Evolutionary conservation across 2,113 vertebrate species (phyloP), one percentile per base, ranked within the genome.

Genomic region (Thoracochromis brauschi): DNA sequence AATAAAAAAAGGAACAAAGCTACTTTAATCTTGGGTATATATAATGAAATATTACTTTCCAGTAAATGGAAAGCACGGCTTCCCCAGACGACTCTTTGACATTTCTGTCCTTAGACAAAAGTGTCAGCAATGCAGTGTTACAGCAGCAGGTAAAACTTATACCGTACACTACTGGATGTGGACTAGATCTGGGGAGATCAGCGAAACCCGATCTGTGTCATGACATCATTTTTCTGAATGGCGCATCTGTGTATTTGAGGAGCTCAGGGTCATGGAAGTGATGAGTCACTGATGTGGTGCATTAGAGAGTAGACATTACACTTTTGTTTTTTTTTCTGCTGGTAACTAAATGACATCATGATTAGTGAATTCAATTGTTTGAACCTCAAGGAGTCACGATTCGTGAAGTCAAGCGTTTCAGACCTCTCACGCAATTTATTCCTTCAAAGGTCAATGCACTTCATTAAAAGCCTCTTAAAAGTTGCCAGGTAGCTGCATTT

Each of bases 281-380:
- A 92, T 94, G 90, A 93, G 82, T 94, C 89, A 91, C 80, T 88
- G 84, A 84, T 86, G 82, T 90, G 81, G 78, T 73, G 80, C 81
- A 75, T 80, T 19, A 55, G 51, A 42, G 82, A 75, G 17, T 19
- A 68, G 51, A 73, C 38, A 13, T 13, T 49, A 82, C 80, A 85
- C 16, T 75, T 47, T 73, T 7, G 29, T 10, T 45, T 17, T 26
- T 24, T 60, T 57, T 73, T 53, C 45, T 81, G 21, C 19, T 71
- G 31, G 19, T n/a, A 68, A 42, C 17, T 12, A 31, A 81, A 13
- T 49, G 26, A 75, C 16, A 78, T 79, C 7, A 24, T 71, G 68
- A 24, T 73, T 73, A 73, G 40, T 45, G 40, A 73, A 73, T 73
- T 65, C 13, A 73, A 16, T 73, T 73, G 68, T 73, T 73, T 45